Percentiles rank a stretch among this genome's conserved stretches.
phyloP scores from a whole-genome alignment of 2,797 vertebrate genomes.

The Rhinatrema bivittatum region DNA sequence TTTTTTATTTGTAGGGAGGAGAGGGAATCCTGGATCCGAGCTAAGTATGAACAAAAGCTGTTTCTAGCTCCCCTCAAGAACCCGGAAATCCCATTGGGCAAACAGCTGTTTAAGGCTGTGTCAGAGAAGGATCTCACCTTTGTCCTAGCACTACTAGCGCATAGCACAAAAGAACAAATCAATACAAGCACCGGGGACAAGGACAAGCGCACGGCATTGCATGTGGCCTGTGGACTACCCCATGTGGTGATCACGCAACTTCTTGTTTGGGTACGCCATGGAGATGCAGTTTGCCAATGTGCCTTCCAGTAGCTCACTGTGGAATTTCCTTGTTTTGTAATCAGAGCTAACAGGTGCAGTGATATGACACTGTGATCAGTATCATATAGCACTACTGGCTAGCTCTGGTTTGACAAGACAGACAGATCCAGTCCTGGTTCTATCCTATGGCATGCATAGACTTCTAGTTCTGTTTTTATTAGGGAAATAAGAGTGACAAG shows the following conservation, averaged over 20 bases:
- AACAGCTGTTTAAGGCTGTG: slow-evolving; percentile 66
- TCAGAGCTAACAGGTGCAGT: too few species aligned
- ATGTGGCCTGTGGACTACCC: slow-evolving; percentile 80
- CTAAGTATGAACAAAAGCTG: slow-evolving; percentile 86
- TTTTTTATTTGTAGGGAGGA: slow-evolving; percentile 64
- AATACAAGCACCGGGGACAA: slow-evolving; percentile 43
- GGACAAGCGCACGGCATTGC: slow-evolving; percentile 67
- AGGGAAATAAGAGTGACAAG: too few species aligned
- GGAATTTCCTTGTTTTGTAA: too few species aligned
- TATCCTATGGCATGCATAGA: too few species aligned
- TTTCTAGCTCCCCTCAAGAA: slow-evolving; percentile 71
- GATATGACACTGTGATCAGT: too few species aligned
- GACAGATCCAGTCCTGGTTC: too few species aligned
- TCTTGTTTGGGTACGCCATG: slow-evolving; percentile 78
- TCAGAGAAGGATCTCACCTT: slow-evolving; percentile 67
- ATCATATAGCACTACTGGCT: too few species aligned
- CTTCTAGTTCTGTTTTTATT: too few species aligned
- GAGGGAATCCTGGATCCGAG: slow-evolving; percentile 87
- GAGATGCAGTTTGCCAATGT: too few species aligned
- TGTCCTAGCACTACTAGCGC: slow-evolving; percentile 82
- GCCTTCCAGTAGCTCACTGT: too few species aligned
- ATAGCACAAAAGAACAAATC: slow-evolving; percentile 80
- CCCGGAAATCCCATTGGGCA: slow-evolving; percentile 48
- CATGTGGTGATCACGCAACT: slow-evolving; percentile 91
- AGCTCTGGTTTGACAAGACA: too few species aligned